These are phyloP conservation scores for Anolis sagrei DNA, from an alignment of 2,113 vertebrate genomes.

Conservation along the genomic window DNA sequence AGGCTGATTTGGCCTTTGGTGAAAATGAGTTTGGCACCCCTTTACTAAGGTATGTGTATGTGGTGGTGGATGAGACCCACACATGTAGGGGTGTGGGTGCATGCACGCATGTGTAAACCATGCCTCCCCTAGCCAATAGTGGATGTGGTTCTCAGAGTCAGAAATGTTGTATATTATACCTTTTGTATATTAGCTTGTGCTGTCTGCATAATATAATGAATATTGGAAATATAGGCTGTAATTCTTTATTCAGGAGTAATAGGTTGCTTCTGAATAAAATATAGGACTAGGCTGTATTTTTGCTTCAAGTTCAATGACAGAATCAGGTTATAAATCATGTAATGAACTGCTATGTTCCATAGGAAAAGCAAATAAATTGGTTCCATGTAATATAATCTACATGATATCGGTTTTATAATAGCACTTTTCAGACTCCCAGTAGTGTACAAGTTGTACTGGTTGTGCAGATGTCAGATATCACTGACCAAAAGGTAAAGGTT, in stretches of 20 bases:
- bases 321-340: not conserved
- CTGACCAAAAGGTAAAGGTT: too few species aligned
- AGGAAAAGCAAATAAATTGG: not conserved
- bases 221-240: not conserved
- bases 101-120: too few species aligned
- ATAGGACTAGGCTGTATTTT: not conserved
- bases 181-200: not conserved
- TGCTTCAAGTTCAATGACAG: not conserved
- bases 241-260: not conserved
- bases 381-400: not conserved
- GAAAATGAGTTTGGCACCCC: too few species aligned
- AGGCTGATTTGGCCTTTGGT: too few species aligned
- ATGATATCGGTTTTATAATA: not conserved
- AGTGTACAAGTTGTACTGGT: not conserved
- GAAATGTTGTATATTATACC: too few species aligned
- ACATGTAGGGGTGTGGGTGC: too few species aligned
- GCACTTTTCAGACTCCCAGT: not conserved
- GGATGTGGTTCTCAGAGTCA: too few species aligned
- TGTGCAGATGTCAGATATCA: not conserved
- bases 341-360: not conserved
- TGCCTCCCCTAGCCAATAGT: too few species aligned
- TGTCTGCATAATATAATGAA: not conserved
- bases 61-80: too few species aligned
- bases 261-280: not conserved
- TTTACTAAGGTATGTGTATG: too few species aligned